Evolutionary conservation across 2,113 vertebrate species (phyloP), one percentile per base, ranked within the genome.

Genomic region (Crocuta crocuta): DNA sequence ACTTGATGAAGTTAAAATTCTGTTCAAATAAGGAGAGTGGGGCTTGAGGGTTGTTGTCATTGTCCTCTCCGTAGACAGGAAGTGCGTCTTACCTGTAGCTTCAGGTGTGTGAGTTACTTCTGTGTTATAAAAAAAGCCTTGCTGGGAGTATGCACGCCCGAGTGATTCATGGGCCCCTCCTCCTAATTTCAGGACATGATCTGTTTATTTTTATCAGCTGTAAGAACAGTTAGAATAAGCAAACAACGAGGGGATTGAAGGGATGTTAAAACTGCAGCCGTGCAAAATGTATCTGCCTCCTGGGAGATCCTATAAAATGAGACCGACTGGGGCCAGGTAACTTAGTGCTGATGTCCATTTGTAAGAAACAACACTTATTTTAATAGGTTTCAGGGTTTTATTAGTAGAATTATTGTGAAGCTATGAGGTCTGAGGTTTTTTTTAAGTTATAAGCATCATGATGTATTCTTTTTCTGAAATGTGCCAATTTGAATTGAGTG

Each of bases 161-260:
- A 65, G 74, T 74, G n/a, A n/a, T 79, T 58, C 83, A 15, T 43
- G 92, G 45, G 35, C 13, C 48, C 17, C 70, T 50, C 39, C 33
- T 90, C 13, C 65, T 71, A 86, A 71, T 74, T 83, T 88, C 53
- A 66, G 55, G 63, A 48, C 17, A 55, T 68, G 55, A 48, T 91
- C n/a, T 89, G 48, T 84, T 85, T 93, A 70, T 95, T 96, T 96
- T 95, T 81, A 81, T 97, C 85, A 80, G 61, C 74, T 97, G 24
- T 91, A 85, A 55, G 58, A 95, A 76, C 39, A 91, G 55, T 93
- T 95, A 85, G 45, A 85, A 89, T 96, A 84, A 95, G 43, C 6
- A 43, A 28, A 39, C 15, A 12, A 84, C 93, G 89, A 55, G 8
- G 45, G 19, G 26, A 66, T 39, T 53, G 71, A 91, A 92, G 33